Evolutionary conservation across 2,113 vertebrate genomes (phyloP), one percentile per base, ranked within the genome.

Genomic region (Mesembrinibis cayennensis): DNA sequence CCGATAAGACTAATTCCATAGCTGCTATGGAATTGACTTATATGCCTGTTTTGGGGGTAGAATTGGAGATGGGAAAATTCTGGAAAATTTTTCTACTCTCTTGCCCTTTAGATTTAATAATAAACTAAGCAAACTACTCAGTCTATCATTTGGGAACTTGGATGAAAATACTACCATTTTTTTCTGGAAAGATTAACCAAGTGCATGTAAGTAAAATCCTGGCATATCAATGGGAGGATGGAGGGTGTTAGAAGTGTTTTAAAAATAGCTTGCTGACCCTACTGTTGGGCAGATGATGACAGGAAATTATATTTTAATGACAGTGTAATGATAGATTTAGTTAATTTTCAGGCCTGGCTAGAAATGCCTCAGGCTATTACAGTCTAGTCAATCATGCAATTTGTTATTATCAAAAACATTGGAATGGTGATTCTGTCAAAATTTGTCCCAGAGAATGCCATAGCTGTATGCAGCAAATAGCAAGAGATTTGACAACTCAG

Each of bases 291-390:
- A 86, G 44, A 82, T 0, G 0, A 38, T 80, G 44, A 52, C 47
- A 86, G 16, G 22, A 90, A 89, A 83, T 76, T 5, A 38, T 83
- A n/a, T n/a, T 90, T 71, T 86, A 94, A 92, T 80, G 89, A 47
- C 5, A 50, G 1, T 6, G 23, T 65, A 83, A 32, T 86, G 52
- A 90, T 23, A 92, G 66, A 94, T 92, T 76, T 90, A 80, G 49
- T 86, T 97, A 80, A 90, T 92, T 95, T 90, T 96, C 86, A 89
- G 71, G 32, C 40, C 66, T 95, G 30, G 13, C 26, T 96, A 44
- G 56, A 90, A 90, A 45, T 59, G 65, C 58, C 58, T 86, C n/a
- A 80, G 44, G 44, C 79, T 94, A 59, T 88, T 88, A 86, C 22
- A 80, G 15, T 59, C 32, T 79, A 79, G 74, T 85, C 74, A 93